Conservation (phyloP, 1,140 invertebrate genomes). For the Drosophila eugracilis region DNA sequence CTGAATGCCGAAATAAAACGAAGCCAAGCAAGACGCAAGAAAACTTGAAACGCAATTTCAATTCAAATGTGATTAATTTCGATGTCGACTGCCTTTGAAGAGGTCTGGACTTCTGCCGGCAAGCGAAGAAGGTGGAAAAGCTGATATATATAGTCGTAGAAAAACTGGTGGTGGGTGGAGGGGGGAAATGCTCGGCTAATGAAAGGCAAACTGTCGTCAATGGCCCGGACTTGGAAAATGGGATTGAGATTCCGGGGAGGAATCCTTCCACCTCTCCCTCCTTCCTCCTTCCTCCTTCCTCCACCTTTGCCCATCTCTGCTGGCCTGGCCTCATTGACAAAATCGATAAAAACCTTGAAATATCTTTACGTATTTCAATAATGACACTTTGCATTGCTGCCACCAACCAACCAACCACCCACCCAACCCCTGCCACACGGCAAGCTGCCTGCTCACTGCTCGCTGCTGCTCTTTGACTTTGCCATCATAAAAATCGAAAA, state of each 20-base stretch:
- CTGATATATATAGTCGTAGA: not conserved
- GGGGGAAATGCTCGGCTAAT: slow-evolving; percentile 22
- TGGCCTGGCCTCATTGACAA: slow-evolving; percentile 43
- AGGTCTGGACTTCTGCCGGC: slow-evolving; percentile 25
- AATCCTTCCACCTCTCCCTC: not conserved
- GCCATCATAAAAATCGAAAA: slow-evolving; percentile 26
- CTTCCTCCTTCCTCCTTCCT: not conserved
- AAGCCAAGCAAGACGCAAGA: slow-evolving; percentile 14
- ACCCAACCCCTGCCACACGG: no score
- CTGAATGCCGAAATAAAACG: slow-evolving; percentile 15
- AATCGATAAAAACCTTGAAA: slow-evolving; percentile 75
- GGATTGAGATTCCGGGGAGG: slow-evolving; percentile 6
- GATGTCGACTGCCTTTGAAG: slow-evolving; percentile 64
- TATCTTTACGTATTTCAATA: slow-evolving; percentile 53
- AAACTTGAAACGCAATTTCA: slow-evolving; percentile 68
- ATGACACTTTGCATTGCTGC: slow-evolving; percentile 46
- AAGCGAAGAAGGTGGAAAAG: not conserved
- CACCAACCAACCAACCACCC: not conserved
- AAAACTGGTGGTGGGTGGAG: not conserved
- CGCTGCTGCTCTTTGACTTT: slow-evolving; percentile 15
- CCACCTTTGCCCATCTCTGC: slow-evolving; percentile 8
- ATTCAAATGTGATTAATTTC: slow-evolving; percentile 77
- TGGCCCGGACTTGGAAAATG: slow-evolving; percentile 7
- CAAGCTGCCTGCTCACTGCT: no score
- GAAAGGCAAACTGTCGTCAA: slow-evolving; percentile 34